Conservation (phyloP, 2,888 invertebrate species). For the Phragmatobia fuliginosa region DNA sequence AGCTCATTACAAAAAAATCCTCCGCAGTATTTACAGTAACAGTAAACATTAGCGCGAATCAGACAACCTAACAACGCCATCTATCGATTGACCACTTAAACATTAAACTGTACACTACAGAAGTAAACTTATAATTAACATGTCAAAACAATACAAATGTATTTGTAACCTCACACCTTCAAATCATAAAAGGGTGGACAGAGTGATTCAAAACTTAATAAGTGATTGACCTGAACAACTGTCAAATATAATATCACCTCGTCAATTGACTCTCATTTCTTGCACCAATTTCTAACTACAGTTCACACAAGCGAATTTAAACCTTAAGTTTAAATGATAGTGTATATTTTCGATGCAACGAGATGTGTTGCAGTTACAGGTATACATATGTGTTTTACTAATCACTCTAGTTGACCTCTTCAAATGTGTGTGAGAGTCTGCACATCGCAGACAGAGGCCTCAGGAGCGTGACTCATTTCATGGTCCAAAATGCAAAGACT, state of each 20-base stretch:
- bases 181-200: too few species aligned
- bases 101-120: too few species aligned
- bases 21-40: too few species aligned
- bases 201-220: too few species aligned
- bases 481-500: not conserved
- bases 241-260: conserved; percentile 50
- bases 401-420: conserved; percentile 58
- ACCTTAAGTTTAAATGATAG: conserved; percentile 20
- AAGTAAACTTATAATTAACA: too few species aligned
- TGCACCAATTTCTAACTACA: conserved; percentile 11
- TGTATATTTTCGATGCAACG: conserved; percentile 16
- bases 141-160: too few species aligned
- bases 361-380: conserved; percentile 35
- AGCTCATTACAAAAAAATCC: too few species aligned
- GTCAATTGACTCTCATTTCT: conserved; percentile 61
- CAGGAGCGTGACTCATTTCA: not conserved
- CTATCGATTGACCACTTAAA: too few species aligned
- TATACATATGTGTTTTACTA: conserved; percentile 46
- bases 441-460: not conserved
- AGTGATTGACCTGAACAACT: too few species aligned
- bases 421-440: conserved; percentile 34
- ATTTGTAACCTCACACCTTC: too few species aligned
- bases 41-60: too few species aligned
- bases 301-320: conserved; percentile 21
- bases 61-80: too few species aligned